Evolutionary conservation across 2,797 vertebrate genomes (phyloP).

Genomic region (Argya squamiceps): DNA sequence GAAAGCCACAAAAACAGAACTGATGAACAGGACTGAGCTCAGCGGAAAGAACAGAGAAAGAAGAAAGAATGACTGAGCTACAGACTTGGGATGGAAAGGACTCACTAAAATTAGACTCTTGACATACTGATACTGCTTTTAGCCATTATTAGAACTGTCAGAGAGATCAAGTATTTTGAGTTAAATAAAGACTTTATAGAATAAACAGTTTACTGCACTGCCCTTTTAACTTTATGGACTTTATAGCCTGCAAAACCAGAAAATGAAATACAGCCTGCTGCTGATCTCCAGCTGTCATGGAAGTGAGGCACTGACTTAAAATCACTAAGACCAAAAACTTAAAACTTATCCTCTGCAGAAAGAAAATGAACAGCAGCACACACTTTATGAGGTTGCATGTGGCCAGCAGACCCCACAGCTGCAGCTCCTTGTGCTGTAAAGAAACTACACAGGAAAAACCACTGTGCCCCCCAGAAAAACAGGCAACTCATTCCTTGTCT

Average conservation of each 20-base stretch:
- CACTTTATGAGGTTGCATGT: background rate
- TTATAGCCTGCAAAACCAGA: background rate
- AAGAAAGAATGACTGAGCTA: background rate
- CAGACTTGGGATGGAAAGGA: background rate
- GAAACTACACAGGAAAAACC: background rate
- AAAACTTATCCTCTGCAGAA: background rate
- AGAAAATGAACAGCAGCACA: background rate
- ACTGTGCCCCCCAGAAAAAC: background rate
- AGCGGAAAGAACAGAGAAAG: background rate
- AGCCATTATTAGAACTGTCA: background rate
- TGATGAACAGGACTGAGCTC: background rate
- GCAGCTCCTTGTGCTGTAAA: background rate
- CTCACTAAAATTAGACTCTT: constrained; percentile 32
- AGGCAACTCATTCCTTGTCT: background rate
- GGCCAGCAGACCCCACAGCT: background rate
- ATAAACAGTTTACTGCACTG: constrained; percentile 17
- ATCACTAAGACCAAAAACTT: background rate
- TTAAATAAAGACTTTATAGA: constrained; percentile 7
- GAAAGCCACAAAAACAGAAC: background rate
- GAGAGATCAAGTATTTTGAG: background rate
- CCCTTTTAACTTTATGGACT: background rate
- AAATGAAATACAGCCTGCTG: background rate
- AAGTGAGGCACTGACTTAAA: background rate
- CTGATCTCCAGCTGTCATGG: background rate
- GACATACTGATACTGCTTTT: background rate